phyloP scores from a whole-genome alignment of 1,140 invertebrate species.

The Drosophila nigrodunni region DNA sequence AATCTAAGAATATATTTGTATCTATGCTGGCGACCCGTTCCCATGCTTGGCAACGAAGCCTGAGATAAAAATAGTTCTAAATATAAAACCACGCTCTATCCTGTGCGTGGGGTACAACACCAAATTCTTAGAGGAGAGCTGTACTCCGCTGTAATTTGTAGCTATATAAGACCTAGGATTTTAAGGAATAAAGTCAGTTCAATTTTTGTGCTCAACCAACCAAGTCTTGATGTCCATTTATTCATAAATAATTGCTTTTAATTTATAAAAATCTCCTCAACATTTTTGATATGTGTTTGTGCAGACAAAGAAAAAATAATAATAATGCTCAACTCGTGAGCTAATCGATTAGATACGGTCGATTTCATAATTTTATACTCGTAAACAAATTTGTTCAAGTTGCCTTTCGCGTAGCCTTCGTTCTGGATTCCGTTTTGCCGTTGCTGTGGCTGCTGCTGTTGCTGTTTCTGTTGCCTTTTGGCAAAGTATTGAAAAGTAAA shows the following conservation, averaged over 20 bases:
- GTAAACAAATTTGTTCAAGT: slow-evolving; percentile 71
- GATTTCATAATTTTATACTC: slow-evolving; percentile 72
- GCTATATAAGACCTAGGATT: too few relatives aligned
- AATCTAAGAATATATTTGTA: too few relatives aligned
- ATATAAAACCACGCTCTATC: too few relatives aligned
- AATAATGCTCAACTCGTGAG: slow-evolving; percentile 17
- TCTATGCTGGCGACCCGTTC: too few relatives aligned
- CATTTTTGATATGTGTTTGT: slow-evolving; percentile 6
- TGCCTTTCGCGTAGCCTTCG: slow-evolving; percentile 31
- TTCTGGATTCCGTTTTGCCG: slow-evolving; percentile 6
- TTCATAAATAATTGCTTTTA: slow-evolving; percentile 72
- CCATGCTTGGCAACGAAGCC: too few relatives aligned
- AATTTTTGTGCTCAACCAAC: too few relatives aligned
- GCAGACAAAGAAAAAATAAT: slow-evolving; percentile 10
- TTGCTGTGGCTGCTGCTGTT: not conserved
- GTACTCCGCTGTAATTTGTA: too few relatives aligned
- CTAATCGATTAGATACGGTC: slow-evolving; percentile 70
- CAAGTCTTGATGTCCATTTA: too few relatives aligned
- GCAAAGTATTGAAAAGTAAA: slow-evolving; percentile 70
- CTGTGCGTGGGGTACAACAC: too few relatives aligned
- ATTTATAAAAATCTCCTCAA: slow-evolving; percentile 24
- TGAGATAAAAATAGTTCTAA: too few relatives aligned
- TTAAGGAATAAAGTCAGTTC: too few relatives aligned
- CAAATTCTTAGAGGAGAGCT: too few relatives aligned
- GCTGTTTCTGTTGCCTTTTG: slow-evolving; percentile 29